A percentile compares a stretch with the other conserved stretches of the same genome.
Evolutionary conservation across 2,888 invertebrate genomes (phyloP).

Genomic region (Allolobophora icterica): DNA sequence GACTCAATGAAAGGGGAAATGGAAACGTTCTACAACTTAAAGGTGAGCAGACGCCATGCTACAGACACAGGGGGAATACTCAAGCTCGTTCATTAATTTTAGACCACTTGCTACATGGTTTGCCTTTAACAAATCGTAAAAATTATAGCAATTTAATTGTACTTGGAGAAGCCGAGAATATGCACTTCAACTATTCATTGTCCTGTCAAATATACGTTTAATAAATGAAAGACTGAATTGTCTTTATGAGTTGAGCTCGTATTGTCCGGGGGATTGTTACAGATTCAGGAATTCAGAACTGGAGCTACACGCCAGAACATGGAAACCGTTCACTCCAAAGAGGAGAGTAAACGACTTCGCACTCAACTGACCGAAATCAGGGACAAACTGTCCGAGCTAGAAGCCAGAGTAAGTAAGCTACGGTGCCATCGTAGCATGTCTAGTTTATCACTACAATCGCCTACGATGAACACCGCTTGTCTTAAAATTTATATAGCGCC

Average conservation of each 20-base stretch:
- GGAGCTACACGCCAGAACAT: conserved; percentile 66
- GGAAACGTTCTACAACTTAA: conserved; percentile 69
- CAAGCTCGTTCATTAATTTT: not conserved
- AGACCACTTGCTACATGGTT: too few relatives aligned
- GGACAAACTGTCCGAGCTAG: conserved; percentile 67
- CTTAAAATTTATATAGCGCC: too few relatives aligned
- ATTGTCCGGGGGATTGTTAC: conserved; percentile 31
- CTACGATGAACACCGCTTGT: too few relatives aligned
- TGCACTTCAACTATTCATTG: not conserved
- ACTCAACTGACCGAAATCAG: conserved; percentile 66
- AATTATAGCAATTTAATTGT: not conserved
- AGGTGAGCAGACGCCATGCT: conserved; percentile 58
- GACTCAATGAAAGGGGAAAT: conserved; percentile 66
- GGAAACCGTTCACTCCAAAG: conserved; percentile 67
- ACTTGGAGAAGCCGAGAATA: not conserved
- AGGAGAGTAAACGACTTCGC: conserved; percentile 67
- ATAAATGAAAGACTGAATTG: not conserved
- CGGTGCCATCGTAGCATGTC: not conserved
- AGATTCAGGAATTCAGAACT: conserved; percentile 69
- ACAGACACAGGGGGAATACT: not conserved
- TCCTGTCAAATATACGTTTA: not conserved
- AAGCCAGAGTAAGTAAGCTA: conserved; percentile 65
- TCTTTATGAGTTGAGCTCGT: not conserved
- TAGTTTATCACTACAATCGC: not conserved
- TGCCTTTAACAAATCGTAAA: too few relatives aligned